Conservation (phyloP, 2,888 invertebrate genomes). For the Stenchaetothrips biformis region DNA sequence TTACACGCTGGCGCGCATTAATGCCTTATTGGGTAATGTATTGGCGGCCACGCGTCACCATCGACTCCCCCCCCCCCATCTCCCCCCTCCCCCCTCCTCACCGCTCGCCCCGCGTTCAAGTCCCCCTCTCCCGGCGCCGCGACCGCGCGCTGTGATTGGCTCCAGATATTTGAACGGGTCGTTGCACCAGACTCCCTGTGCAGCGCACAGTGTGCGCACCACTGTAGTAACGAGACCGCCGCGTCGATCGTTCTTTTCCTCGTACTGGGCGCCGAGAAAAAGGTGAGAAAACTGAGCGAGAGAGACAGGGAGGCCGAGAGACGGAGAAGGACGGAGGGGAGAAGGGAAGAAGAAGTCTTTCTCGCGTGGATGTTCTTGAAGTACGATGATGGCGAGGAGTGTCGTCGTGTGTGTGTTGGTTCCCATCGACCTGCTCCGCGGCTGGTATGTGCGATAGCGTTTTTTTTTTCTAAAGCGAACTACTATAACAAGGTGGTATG, state of each 20-base stretch:
- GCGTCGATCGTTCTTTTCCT: background rate
- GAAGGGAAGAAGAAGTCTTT: background rate
- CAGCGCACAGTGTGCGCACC: background rate
- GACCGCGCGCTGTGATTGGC: background rate
- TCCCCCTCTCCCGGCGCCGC: background rate
- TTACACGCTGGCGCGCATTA: constrained; percentile 19
- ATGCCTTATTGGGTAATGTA: constrained; percentile 26
- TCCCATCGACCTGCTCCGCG: background rate
- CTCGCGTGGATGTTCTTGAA: background rate
- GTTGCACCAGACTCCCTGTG: background rate
- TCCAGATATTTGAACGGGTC: too few species aligned
- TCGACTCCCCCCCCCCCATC: constrained; percentile 32
- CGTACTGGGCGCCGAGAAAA: background rate
- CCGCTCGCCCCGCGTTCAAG: background rate
- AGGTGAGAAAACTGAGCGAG: background rate
- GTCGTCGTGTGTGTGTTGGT: background rate
- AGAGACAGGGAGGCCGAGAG: background rate
- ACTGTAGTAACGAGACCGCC: background rate
- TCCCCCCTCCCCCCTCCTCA: background rate
- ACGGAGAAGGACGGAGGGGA: background rate
- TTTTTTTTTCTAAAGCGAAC: background rate
- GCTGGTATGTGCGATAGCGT: too few species aligned
- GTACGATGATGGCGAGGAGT: background rate
- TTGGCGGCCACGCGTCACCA: constrained; percentile 27
- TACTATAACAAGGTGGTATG: background rate